Conservation (phyloP, 2,888 invertebrate species). For the Lasioglossum figueresi region DNA sequence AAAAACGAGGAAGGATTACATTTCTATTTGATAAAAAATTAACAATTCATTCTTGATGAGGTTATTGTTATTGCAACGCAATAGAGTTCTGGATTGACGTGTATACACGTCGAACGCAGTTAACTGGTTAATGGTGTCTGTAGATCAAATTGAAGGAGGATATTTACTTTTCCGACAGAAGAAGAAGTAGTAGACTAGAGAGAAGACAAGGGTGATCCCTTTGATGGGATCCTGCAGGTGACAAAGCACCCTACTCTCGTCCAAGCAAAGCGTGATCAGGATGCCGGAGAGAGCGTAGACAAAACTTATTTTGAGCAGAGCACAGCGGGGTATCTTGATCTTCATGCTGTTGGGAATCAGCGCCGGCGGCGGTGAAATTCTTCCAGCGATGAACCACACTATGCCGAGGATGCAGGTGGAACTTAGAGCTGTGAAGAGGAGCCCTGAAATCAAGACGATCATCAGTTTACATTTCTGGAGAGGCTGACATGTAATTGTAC, state of each 20-base stretch:
- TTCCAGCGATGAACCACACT: slow-evolving; percentile 71
- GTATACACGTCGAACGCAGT: too few species aligned
- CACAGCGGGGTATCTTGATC: slow-evolving; percentile 82
- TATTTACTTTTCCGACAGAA: slow-evolving; percentile 86
- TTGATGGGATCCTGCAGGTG: slow-evolving; percentile 87
- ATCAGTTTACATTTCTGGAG: not conserved
- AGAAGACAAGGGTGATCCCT: slow-evolving; percentile 86
- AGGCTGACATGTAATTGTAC: not conserved
- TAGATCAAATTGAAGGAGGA: not conserved
- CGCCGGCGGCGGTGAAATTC: slow-evolving; percentile 76
- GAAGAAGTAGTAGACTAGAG: slow-evolving; percentile 86
- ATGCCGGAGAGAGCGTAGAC: slow-evolving; percentile 84
- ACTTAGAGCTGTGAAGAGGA: slow-evolving; percentile 77
- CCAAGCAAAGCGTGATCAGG: slow-evolving; percentile 85
- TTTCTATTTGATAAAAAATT: too few species aligned
- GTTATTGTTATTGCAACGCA: too few species aligned
- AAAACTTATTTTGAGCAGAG: slow-evolving; percentile 83
- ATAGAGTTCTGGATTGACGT: too few species aligned
- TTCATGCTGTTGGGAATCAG: slow-evolving; percentile 78
- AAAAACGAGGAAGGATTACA: too few species aligned
- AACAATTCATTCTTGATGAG: too few species aligned
- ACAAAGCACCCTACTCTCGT: slow-evolving; percentile 86
- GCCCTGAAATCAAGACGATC: slow-evolving; percentile 60
- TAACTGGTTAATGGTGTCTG: too few species aligned
- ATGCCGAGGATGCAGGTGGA: slow-evolving; percentile 75